phyloP scores from a whole-genome alignment of 2,797 vertebrate genomes.

The Pangasius djambal region DNA sequence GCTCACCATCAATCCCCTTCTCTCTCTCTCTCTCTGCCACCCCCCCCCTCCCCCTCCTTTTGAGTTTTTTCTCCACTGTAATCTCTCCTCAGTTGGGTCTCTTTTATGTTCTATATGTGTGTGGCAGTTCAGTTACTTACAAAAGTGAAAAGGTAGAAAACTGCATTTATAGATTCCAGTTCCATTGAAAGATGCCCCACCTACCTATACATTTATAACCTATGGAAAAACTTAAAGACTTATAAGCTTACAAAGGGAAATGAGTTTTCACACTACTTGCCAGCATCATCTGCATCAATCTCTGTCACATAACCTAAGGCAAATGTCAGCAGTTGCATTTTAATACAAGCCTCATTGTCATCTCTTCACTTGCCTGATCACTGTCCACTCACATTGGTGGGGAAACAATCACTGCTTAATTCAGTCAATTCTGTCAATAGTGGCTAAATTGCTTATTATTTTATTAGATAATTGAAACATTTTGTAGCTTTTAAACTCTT shows the following conservation, averaged over 20 bases:
- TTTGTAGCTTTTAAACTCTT: background rate
- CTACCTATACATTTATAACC: background rate
- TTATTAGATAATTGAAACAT: background rate
- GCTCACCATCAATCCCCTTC: constrained; percentile 29
- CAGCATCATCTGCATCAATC: background rate
- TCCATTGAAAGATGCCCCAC: background rate
- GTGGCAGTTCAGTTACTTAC: background rate
- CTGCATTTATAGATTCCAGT: background rate
- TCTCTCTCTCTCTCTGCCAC: background rate
- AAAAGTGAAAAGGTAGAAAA: background rate
- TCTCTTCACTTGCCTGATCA: background rate
- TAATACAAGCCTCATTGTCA: background rate
- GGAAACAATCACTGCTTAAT: background rate
- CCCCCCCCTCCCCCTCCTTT: constrained; percentile 30
- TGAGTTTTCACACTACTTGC: background rate
- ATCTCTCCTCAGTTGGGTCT: background rate
- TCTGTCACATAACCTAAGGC: background rate
- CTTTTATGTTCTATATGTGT: background rate
- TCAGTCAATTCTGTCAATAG: background rate
- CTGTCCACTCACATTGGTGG: background rate
- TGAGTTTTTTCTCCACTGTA: background rate
- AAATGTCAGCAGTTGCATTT: background rate
- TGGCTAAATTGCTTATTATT: background rate
- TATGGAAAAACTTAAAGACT: background rate
- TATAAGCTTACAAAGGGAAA: background rate